phyloP scores from a whole-genome alignment of 2,113 vertebrate species.

The Hydrochoerus hydrochaeris region DNA sequence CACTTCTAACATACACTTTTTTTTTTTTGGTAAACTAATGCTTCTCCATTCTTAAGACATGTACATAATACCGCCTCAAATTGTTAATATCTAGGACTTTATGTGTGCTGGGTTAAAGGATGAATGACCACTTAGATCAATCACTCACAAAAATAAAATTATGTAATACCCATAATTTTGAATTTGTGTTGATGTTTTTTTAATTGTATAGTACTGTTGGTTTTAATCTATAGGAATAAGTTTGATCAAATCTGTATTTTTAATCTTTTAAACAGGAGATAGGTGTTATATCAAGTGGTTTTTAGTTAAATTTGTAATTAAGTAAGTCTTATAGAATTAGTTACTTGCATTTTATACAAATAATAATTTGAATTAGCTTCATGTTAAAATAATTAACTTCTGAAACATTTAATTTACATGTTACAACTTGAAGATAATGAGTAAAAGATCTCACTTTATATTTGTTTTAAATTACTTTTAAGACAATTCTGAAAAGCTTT shows the following conservation, averaged over 20 bases:
- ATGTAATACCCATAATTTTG: not conserved
- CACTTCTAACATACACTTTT: fast-evolving
- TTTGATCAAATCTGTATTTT: not conserved
- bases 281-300: not conserved
- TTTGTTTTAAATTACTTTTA: constrained; percentile 63
- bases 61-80: not conserved
- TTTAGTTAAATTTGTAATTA: not conserved
- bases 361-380: constrained; percentile 10
- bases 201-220: not conserved
- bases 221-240: not conserved
- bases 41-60: not conserved
- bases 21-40: not conserved
- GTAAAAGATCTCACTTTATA: constrained; percentile 31
- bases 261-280: not conserved
- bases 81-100: not conserved
- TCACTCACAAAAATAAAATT: not conserved
- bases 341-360: not conserved
- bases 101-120: not conserved
- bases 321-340: constrained; percentile 19
- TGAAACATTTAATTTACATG: constrained; percentile 51
- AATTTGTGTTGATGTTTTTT: not conserved
- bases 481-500: not conserved
- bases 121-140: not conserved
- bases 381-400: constrained; percentile 55
- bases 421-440: constrained; percentile 40